Conservation (phyloP, 2,797 vertebrate species). For the Channallabes apus region DNA sequence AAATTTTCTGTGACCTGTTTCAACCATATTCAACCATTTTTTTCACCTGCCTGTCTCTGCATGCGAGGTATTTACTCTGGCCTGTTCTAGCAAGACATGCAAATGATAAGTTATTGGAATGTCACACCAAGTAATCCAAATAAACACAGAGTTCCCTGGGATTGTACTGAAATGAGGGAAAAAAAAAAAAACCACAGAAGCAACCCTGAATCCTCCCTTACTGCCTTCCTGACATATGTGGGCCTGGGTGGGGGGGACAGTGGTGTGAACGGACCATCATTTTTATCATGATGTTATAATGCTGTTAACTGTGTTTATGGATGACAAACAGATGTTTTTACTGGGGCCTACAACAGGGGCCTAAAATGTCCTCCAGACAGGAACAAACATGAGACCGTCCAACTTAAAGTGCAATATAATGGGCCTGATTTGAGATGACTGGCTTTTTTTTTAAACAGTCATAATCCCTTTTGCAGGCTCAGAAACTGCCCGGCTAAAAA, state of each 20-base stretch:
- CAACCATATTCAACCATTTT: conserved; percentile 5
- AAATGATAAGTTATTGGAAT: conserved; percentile 40
- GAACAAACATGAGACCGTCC: conserved; percentile 52
- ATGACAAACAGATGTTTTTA: conserved; percentile 57
- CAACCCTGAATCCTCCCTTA: conserved; percentile 21
- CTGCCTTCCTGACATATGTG: conserved; percentile 37
- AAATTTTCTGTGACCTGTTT: neutral
- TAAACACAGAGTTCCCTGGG: conserved; percentile 22
- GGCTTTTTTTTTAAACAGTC: conserved; percentile 62
- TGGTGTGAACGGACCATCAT: conserved; percentile 33
- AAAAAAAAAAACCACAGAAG: neutral
- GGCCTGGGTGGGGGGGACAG: conserved; percentile 17
- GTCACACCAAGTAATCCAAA: conserved; percentile 50
- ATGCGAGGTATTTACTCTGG: conserved; percentile 51
- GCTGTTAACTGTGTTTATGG: conserved; percentile 52
- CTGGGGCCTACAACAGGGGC: conserved; percentile 35
- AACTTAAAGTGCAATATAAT: conserved; percentile 57
- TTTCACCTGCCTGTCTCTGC: conserved; percentile 48
- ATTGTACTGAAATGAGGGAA: conserved; percentile 23
- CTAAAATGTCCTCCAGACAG: conserved; percentile 58
- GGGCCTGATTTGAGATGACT: conserved; percentile 57
- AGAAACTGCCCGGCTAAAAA: conserved; percentile 52
- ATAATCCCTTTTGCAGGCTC: conserved; percentile 58
- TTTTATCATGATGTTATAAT: conserved; percentile 55
- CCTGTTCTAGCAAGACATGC: conserved; percentile 37